These are phyloP conservation scores for Lapara coniferarum DNA, from an alignment of 2,888 invertebrate species.

Conservation along the genomic window DNA sequence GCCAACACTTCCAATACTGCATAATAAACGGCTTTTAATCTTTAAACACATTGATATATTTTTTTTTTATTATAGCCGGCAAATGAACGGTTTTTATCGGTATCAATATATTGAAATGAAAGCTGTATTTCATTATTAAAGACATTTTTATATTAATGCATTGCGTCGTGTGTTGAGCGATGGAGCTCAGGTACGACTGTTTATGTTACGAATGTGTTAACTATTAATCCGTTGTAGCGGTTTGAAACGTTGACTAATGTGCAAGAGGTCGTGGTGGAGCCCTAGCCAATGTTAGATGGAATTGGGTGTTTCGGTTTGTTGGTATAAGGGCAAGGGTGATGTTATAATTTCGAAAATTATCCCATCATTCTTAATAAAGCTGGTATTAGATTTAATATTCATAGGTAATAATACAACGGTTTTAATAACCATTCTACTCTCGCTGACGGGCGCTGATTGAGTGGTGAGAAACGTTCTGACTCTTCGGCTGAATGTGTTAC, in stretches of 20 bases:
- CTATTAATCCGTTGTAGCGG: conserved; percentile 5
- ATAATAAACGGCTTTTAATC: conserved; percentile 22
- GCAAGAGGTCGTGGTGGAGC: neutral
- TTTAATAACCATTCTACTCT: too few relatives aligned
- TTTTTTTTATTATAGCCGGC: conserved; percentile 12
- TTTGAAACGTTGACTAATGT: conserved; percentile 1
- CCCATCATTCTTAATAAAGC: neutral
- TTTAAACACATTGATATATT: conserved; percentile 17
- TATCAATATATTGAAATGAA: conserved; percentile 19
- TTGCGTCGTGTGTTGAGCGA: neutral
- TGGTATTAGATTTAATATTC: too few relatives aligned
- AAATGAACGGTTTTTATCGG: conserved; percentile 15
- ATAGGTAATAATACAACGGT: too few relatives aligned
- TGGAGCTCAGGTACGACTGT: neutral
- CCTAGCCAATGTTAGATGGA: neutral
- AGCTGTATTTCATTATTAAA: conserved; percentile 16
- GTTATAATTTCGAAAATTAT: neutral
- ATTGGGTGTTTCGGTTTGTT: neutral
- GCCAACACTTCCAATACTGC: conserved; percentile 3
- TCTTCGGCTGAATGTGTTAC: too few relatives aligned
- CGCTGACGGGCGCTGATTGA: too few relatives aligned
- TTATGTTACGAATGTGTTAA: conserved; percentile 7
- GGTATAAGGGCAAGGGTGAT: neutral
- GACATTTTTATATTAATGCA: neutral
- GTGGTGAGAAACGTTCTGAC: too few relatives aligned